Base-by-base conservation (phyloP, 2,888 invertebrate species). In the Orthosia gracilis region DNA sequence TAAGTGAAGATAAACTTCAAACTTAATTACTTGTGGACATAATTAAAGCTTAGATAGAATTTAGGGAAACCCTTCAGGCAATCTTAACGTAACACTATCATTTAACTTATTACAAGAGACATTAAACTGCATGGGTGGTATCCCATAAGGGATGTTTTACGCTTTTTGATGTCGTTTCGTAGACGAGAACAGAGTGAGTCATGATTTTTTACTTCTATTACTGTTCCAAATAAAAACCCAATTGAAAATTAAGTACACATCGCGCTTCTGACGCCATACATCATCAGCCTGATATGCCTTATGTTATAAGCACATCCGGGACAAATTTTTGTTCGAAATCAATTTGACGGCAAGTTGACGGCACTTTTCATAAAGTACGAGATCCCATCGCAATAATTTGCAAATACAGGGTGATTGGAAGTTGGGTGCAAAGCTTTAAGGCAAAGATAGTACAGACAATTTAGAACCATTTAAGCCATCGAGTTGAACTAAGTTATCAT, bases 1-100 rank as follows among this genome's bases (percentile, higher is more conserved):
- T 54, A 67, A 52, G 23, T 57, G 15, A 69, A 47, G 50, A 82
- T 77, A 61, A 65, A 68, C 63, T 80, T 55, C 15, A 65, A 65
- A 75, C 17, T 81, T 54, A 67, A 80, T 65, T 58, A 49, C 58
- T 49, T 55, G 12, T 23, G 12, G 9, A 31, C 18, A 54, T 54
- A 52, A 17, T 64, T 52, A 80, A 75, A 73, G 54, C 52, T 76
- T 63, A 61, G 59, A n/a, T 40, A 15, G 11, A 59, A 58, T 79
- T 52, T 31, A 17, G 11, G 49, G 11, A 49, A 72, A 23, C 59
- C 26, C 49, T 80, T 45, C 15, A 17, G 15, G 3, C 11, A 49
- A 59, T 62, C n/a, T 58, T 47, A 55, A n/a, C 40, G 26, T 26
- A 21, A 23, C 26, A 13, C 15, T 31, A 17, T 52, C 40, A 40